Evolutionary conservation across 2,113 vertebrate genomes (phyloP).

Genomic region (Sigmodon hispidus): DNA sequence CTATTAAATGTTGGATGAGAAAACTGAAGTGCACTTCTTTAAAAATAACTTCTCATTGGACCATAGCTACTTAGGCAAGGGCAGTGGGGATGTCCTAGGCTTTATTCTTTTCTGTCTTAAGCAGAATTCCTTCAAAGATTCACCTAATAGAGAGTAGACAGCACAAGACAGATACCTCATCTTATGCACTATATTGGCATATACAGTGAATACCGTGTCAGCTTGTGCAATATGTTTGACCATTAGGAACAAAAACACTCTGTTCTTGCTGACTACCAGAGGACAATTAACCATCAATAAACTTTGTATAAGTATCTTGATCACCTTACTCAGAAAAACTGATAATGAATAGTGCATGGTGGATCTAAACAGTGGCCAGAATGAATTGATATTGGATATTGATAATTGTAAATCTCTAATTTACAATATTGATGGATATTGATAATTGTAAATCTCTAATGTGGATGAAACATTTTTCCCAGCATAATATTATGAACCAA

Average conservation of each 20-base stretch:
- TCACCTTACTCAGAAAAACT: not conserved
- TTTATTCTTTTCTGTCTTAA: not conserved
- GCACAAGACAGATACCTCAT: not conserved
- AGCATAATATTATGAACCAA: too few species aligned
- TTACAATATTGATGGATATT: too few species aligned
- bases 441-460: not conserved
- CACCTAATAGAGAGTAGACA: not conserved
- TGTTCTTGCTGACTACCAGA: not conserved
- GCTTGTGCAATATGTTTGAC: not conserved
- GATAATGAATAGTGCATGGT: not conserved
- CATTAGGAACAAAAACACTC: not conserved
- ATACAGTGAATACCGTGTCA: not conserved
- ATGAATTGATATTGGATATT: not conserved
- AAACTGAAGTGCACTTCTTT: not conserved
- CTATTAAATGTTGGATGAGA: not conserved
- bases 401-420: not conserved
- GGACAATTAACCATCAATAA: not conserved
- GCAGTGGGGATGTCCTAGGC: not conserved
- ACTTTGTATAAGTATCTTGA: not conserved
- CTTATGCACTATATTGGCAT: not conserved
- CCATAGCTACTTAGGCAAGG: not conserved
- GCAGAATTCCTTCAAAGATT: not conserved
- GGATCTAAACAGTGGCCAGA: not conserved
- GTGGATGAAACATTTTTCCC: not conserved
- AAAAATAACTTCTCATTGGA: too few species aligned